Base-by-base conservation (phyloP, 2,888 invertebrate genomes). In the Metopia argyrocephala region DNA sequence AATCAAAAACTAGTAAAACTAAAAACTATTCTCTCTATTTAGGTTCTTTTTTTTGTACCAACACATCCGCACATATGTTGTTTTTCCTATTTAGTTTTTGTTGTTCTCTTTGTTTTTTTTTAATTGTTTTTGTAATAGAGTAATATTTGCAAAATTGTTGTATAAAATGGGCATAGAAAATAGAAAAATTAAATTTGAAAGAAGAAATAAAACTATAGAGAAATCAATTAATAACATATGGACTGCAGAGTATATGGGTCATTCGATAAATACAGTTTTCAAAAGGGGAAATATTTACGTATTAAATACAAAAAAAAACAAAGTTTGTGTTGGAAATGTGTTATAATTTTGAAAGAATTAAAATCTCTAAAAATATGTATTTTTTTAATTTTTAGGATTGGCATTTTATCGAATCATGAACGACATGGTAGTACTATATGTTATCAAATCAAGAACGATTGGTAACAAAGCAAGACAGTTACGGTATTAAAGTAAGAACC, bases 221-320 rank as follows among this genome's bases (percentile, higher is more conserved):
- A 20, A 52, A 70, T 12, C 25, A 52, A 70, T 61, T 52, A 52
- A 61, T 25, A 50, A n/a, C 20, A 61, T 20, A 52, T 45, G 62
- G 45, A 18, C 5, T 9, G 18, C 5, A 4, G 7, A 48, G n/a
- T 28, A 28, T 56, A 3, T 56, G 56, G 28, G n/a, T 1, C 18
- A 28, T 27, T 56, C 27, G 27, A 27, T 27, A 28, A 18, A 23
- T n/a, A n/a, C n/a, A n/a, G n/a, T n/a, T n/a, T n/a, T n/a, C n/a
- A n/a, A n/a, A n/a, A n/a, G n/a, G n/a, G n/a, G n/a, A n/a, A n/a
- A n/a, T n/a, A n/a, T n/a, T n/a, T n/a, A n/a, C n/a, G n/a, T n/a
- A n/a, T n/a, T n/a, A n/a, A n/a, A n/a, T n/a, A n/a, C n/a, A n/a
- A n/a, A n/a, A n/a, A n/a, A n/a, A n/a, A n/a, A n/a, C n/a, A n/a